Evolutionary conservation across 2,888 invertebrate species (phyloP).

Genomic region (Orchesella flavescens): DNA sequence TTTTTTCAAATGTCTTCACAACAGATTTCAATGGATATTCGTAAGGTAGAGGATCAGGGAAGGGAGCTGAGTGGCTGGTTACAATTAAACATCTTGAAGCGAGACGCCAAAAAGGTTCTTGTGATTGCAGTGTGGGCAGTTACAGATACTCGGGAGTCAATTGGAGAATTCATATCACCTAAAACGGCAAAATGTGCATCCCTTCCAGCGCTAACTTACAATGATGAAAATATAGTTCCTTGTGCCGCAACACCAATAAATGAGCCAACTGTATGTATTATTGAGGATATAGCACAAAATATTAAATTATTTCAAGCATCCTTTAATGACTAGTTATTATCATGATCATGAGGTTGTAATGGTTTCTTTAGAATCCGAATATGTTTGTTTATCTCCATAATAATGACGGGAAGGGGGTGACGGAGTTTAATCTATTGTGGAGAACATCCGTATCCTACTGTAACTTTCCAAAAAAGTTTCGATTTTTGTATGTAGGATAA

Average conservation of each 20-base stretch:
- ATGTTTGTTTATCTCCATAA: constrained; percentile 6
- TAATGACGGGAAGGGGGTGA: too few species aligned
- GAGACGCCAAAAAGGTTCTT: background rate
- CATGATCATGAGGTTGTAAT: too few species aligned
- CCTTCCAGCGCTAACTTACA: background rate
- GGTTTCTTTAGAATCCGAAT: constrained; percentile 4
- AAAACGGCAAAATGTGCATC: background rate
- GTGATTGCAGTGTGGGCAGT: constrained; percentile 14
- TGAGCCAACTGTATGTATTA: background rate
- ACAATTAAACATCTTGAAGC: background rate
- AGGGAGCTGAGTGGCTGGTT: constrained; percentile 7
- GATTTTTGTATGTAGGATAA: constrained; percentile 14
- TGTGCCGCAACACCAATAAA: constrained; percentile 3
- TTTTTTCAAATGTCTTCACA: too few species aligned
- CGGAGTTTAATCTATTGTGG: background rate
- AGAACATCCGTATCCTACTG: background rate
- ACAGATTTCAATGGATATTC: background rate
- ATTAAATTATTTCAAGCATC: too few species aligned
- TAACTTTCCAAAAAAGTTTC: constrained; percentile 13
- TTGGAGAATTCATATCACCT: background rate
- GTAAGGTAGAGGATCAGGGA: background rate
- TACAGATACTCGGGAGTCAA: background rate
- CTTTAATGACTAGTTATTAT: too few species aligned
- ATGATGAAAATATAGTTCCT: background rate
- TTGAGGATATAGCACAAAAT: too few species aligned